A percentile compares a stretch with the other conserved stretches of the same genome.
These are phyloP conservation scores for Cervus canadensis DNA, from an alignment of 2,113 vertebrate species.

Conservation along the genomic window DNA sequence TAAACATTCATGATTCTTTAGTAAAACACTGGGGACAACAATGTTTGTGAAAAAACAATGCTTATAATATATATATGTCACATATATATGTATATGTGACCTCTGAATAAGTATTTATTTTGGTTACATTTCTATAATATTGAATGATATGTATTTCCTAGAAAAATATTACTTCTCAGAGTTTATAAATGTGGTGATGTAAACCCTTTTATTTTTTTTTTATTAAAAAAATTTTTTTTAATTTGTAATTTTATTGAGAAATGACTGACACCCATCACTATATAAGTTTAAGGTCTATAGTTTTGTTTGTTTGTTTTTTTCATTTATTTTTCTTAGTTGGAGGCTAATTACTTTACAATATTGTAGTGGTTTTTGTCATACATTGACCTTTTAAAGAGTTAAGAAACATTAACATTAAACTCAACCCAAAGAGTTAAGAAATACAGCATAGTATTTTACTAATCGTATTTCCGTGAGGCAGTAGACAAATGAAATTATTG, in stretches of 20 bases:
- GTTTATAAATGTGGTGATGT: not conserved
- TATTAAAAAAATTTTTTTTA: too few species aligned
- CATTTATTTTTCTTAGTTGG: too few species aligned
- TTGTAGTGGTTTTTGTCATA: too few species aligned
- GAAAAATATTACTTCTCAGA: not conserved
- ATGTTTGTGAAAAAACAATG: not conserved
- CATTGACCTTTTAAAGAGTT: not conserved
- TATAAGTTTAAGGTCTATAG: too few species aligned
- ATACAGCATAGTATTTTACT: not conserved
- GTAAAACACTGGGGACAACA: not conserved
- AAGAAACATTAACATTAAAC: not conserved
- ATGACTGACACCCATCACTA: too few species aligned
- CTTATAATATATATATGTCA: not conserved
- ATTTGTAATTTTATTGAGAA: too few species aligned
- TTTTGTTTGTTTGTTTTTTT: too few species aligned
- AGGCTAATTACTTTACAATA: too few species aligned
- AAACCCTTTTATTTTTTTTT: not conserved
- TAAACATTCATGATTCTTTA: not conserved
- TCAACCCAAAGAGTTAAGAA: not conserved
- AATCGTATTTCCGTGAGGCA: not conserved
- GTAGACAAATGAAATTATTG: not conserved
- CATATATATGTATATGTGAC: not conserved
- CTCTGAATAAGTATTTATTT: not conserved
- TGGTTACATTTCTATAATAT: not conserved
- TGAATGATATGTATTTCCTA: not conserved